Percentiles rank a stretch among this genome's conserved stretches.
These are phyloP conservation scores for Candoia aspera DNA, from an alignment of 2,113 vertebrate genomes.

Conservation along the genomic window DNA sequence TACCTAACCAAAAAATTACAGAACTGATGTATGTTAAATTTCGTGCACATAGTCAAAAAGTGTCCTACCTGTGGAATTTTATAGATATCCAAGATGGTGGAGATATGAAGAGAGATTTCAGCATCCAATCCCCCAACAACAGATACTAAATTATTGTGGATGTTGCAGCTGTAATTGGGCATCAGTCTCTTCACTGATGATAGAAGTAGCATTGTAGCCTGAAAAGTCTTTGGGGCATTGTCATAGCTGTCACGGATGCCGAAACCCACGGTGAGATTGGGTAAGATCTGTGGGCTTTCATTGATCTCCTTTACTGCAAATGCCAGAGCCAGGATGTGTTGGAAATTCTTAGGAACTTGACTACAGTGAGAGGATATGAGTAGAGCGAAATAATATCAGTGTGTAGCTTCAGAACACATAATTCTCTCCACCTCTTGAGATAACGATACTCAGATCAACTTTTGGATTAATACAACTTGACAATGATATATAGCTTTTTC, in stretches of 20 bases:
- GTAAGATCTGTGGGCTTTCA: background rate
- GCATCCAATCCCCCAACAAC: constrained; percentile 1
- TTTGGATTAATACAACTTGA: background rate
- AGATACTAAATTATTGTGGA: background rate
- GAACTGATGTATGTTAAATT: background rate
- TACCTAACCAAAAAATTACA: background rate
- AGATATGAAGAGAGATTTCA: background rate
- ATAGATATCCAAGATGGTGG: background rate
- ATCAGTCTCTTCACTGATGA: background rate
- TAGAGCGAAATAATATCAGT: background rate
- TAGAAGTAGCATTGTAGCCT: constrained; percentile 1
- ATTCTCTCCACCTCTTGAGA: background rate
- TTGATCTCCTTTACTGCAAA: constrained; percentile 17
- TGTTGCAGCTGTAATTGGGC: background rate
- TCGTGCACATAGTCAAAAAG: background rate
- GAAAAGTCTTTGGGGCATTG: background rate
- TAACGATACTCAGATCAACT: too few species aligned
- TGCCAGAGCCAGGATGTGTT: constrained; percentile 5
- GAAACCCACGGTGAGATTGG: constrained; percentile 13
- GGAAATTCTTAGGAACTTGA: background rate
- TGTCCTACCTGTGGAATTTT: constrained; percentile 15
- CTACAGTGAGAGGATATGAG: background rate
- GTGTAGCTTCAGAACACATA: background rate
- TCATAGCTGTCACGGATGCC: constrained; percentile 7
- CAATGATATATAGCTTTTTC: background rate